Conservation (phyloP, 2,797 vertebrate genomes). For the Molossus molossus region DNA sequence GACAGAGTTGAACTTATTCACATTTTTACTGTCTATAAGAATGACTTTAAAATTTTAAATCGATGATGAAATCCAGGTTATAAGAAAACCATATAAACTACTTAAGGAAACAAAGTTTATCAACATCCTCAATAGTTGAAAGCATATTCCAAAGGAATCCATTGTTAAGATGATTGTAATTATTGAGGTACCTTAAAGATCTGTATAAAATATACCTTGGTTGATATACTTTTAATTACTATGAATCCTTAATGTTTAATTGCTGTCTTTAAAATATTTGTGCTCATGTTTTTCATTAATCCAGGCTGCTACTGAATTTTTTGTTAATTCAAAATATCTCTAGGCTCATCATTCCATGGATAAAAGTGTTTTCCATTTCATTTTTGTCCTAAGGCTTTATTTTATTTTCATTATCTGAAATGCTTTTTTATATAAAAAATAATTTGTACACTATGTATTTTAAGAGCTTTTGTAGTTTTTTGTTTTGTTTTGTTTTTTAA, state of each 20-base stretch:
- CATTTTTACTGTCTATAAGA: slow-evolving; percentile 13
- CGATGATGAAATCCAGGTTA: neutral
- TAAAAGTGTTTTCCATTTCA: neutral
- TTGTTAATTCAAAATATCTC: slow-evolving; percentile 60
- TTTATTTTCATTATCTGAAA: slow-evolving; percentile 52
- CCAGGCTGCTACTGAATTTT: slow-evolving; percentile 14
- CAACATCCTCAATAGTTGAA: neutral
- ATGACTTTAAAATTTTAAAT: slow-evolving; percentile 16
- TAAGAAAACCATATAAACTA: neutral
- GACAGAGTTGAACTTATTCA: neutral
- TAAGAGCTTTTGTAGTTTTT: neutral
- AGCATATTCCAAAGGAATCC: neutral
- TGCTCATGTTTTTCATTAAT: slow-evolving; percentile 48
- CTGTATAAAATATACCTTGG: neutral
- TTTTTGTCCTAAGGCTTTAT: slow-evolving; percentile 1
- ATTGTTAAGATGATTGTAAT: neutral
- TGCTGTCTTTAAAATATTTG: slow-evolving; percentile 35
- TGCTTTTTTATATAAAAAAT: slow-evolving; percentile 52
- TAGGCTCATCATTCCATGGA: neutral
- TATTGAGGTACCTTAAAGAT: neutral
- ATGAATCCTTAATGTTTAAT: neutral
- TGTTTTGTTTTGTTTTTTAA: neutral
- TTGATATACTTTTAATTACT: slow-evolving; percentile 8
- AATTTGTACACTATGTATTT: slow-evolving; percentile 1
- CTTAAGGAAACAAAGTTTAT: neutral